Conservation (phyloP, 2,797 vertebrate genomes). For the Pempheris klunzingeri region DNA sequence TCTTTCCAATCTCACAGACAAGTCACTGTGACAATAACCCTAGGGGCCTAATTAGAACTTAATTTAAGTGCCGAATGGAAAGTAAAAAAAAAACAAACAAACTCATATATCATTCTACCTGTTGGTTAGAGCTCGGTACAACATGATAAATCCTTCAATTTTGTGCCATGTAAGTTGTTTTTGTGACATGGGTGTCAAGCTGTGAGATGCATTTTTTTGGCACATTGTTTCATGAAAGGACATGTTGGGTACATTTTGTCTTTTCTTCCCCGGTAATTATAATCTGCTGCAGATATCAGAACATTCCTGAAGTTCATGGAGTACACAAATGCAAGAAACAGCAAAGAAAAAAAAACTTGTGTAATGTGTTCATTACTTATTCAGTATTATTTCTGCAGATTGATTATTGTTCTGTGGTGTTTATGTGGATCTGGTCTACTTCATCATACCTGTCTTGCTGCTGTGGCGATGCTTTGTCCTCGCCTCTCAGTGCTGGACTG, state of each 20-base stretch:
- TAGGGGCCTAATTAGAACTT: background rate
- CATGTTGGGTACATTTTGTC: slow-evolving; percentile 35
- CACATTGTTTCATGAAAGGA: slow-evolving; percentile 32
- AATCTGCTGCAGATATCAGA: background rate
- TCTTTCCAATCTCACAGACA: slow-evolving; percentile 29
- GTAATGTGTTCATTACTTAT: background rate
- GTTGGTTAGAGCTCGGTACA: background rate
- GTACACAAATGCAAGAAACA: background rate
- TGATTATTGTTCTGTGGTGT: background rate
- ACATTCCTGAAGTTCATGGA: slow-evolving; percentile 37
- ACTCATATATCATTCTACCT: slow-evolving; percentile 3
- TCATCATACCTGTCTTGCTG: slow-evolving; percentile 38
- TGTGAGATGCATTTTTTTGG: slow-evolving; percentile 2
- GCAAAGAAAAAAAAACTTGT: background rate
- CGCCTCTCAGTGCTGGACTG: slow-evolving; percentile 31
- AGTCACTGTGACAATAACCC: slow-evolving; percentile 5
- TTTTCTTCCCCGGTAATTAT: slow-evolving; percentile 31
- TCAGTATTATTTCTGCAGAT: slow-evolving; percentile 20
- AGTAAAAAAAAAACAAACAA: slow-evolving; percentile 3
- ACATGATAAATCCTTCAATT: background rate
- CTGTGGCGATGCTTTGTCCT: background rate
- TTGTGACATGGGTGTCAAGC: background rate
- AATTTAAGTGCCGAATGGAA: background rate
- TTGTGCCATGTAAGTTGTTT: background rate
- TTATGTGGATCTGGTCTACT: slow-evolving; percentile 1